Evolutionary conservation across 2,888 invertebrate species (phyloP), one percentile per base, ranked within the genome.

Genomic region (Eilema depressum): DNA sequence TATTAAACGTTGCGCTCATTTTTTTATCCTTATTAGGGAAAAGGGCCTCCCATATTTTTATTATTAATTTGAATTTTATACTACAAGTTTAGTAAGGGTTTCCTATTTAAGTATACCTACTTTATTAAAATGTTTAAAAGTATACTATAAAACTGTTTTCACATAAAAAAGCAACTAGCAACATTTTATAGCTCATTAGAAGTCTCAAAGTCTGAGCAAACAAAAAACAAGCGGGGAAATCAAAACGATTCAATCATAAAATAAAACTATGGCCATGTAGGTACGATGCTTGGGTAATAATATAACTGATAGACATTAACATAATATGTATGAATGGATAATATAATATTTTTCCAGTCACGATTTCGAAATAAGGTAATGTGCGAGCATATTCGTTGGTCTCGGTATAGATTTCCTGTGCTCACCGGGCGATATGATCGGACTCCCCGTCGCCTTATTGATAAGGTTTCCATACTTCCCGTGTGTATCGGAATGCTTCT

Each of bases 401-500:
- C 89, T 85, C 84, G 83, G 88, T 85, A 87, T 87, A 90, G 87
- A 91, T 92, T 90, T 88, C 88, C 86, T 85, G 87, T 85, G 87
- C 86, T 79, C 86, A 83, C 78, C 88, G 87, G 86, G 86, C 90
- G 94, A 95, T 94, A 91, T 87, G 90, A 94, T 94, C 94, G 90
- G 93, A 91, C 93, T 85, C 94, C 94, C 94, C 92, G 94, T 88
- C 86, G 94, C 87, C 93, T 93, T 94, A 94, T 93, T 93, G 94
- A 94, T 95, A 94, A 94, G 91, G 90, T 91, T 93, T 92, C 93
- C 91, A 92, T 93, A 94, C 93, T 93, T 93, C 93, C 94, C 92
- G 91, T 91, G 89, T 92, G 89, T 92, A 91, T 90, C 78, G 91
- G 91, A 92, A 92, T 93, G 94, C 93, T 92, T 88, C 93, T 92